phyloP scores from a whole-genome alignment of 1,140 invertebrate genomes.

The Latrodectus geometricus region DNA sequence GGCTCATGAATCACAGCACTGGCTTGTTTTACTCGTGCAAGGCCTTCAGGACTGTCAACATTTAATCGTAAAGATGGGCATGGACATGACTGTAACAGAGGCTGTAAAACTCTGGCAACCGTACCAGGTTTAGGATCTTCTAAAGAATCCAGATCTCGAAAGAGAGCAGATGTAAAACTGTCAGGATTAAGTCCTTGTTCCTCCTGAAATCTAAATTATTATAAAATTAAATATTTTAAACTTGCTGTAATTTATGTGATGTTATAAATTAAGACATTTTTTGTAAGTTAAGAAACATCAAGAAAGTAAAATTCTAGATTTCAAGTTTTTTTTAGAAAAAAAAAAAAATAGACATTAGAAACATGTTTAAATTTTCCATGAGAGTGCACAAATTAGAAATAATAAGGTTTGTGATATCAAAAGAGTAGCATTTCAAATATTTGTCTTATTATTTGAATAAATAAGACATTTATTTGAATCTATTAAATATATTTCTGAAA shows the following conservation, averaged over 20 bases:
- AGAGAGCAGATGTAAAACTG: slow-evolving; percentile 82
- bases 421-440: no score
- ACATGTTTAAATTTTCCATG: no score
- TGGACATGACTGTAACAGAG: slow-evolving; percentile 76
- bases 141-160: slow-evolving; percentile 80
- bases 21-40: slow-evolving; percentile 70
- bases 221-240: neutral
- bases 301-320: slow-evolving; percentile 26
- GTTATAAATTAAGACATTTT: neutral
- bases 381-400: no score
- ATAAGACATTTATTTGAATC: no score
- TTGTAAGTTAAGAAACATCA: neutral
- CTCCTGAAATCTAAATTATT: slow-evolving; percentile 65
- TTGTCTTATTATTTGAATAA: no score
- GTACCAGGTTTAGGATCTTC: slow-evolving; percentile 87
- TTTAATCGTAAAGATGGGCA: slow-evolving; percentile 57
- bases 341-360: no score
- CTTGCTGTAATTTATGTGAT: no score
- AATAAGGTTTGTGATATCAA: no score
- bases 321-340: neutral
- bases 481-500: no score
- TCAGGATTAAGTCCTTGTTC: slow-evolving; percentile 75
- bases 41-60: slow-evolving; percentile 35
- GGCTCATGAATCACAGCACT: slow-evolving; percentile 87
- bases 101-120: slow-evolving; percentile 82